Conservation (phyloP, 2,113 vertebrate species). For the Peromyscus californicus region DNA sequence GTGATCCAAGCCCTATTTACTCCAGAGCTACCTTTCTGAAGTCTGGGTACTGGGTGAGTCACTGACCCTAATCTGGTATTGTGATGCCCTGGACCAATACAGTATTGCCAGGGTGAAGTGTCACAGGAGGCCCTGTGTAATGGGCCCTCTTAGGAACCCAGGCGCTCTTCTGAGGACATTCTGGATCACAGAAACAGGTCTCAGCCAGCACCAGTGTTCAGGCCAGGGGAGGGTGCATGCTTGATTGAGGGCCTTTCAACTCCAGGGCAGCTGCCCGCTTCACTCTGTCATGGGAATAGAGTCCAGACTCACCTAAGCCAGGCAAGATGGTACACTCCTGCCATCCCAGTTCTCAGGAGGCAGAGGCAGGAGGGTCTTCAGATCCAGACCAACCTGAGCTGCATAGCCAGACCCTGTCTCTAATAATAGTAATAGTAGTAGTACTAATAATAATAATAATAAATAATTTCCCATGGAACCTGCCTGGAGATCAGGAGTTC, state of each 20-base stretch:
- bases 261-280: fast-evolving
- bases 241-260: not conserved
- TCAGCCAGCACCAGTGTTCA: fast-evolving
- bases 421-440: not conserved
- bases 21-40: not conserved
- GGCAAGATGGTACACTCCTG: not conserved
- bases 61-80: too few species aligned
- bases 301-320: not conserved
- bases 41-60: not conserved
- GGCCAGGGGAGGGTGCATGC: fast-evolving
- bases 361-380: not conserved
- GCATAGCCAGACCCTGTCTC: not conserved
- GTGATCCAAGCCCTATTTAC: too few species aligned
- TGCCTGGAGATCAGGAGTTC: not conserved
- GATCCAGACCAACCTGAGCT: not conserved
- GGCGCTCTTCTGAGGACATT: not conserved
- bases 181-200: not conserved
- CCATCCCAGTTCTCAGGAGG: not conserved
- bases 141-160: not conserved
- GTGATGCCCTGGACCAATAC: not conserved
- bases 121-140: not conserved
- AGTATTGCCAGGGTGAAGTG: too few species aligned
- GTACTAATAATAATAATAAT: not conserved
- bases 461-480: too few species aligned
- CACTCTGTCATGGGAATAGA: fast-evolving